Evolutionary conservation across 2,888 invertebrate genomes (phyloP), one percentile per base, ranked within the genome.

Genomic region (Allophyes oxyacanthae): DNA sequence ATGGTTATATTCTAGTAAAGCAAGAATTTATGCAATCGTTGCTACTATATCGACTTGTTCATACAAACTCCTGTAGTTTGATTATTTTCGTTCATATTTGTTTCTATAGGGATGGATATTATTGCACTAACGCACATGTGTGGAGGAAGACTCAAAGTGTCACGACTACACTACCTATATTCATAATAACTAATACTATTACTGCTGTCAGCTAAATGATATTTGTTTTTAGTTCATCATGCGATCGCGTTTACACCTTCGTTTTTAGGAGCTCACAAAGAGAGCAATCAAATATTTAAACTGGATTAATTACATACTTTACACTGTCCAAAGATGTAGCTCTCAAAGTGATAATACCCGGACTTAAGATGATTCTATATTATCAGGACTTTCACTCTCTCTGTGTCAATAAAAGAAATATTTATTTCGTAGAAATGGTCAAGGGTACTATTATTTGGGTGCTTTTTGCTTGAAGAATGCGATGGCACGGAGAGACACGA

Each of bases 331-430:
- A 75, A 75, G 68, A 72, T 75, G 79, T 75, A 81, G 81, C 73
- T 77, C 79, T 79, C 73, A 78, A 82, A 82, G 72, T 71, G 79
- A 83, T 86, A 81, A 85, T 84, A 79, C n/a, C 79, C 67, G 64
- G 71, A 73, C 61, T 74, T 59, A 56, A 75, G 71, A 76, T 78
- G 77, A 81, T 83, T 79, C 68, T 77, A 79, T 81, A 78, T 74
- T 49, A 81, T 82, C 75, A 75, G 60, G 45, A 81, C 87, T 88
- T 88, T 88, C 87, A 81, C 88, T 79, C 59, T 77, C 70, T 72
- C 62, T 63, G 54, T 78, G 78, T 79, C 70, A 78, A 81, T 81
- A 78, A 73, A 69, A 81, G 68, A 77, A 82, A 70, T 64, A 70
- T 75, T 75, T 75, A 57, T 59, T 71, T 75, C 59, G 36, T 46